Percentiles rank a stretch among this genome's conserved stretches.
phyloP scores from a whole-genome alignment of 2,888 invertebrate genomes.

The Alentia gelatinosa region DNA sequence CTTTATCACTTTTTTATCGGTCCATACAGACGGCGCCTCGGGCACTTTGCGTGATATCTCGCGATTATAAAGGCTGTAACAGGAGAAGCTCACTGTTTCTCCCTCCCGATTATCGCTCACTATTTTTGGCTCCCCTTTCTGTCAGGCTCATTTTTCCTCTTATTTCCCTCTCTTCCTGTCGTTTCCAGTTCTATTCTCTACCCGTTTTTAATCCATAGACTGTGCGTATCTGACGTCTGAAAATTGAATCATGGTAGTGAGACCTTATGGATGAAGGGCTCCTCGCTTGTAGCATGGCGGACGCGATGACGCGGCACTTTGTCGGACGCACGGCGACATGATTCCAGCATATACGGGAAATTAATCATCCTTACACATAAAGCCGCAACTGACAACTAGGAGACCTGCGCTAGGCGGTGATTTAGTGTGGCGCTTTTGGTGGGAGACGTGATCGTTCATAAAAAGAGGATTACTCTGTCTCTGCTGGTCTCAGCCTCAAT shows the following conservation, averaged over 20 bases:
- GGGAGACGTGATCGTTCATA: conserved; percentile 10
- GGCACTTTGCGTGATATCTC: not conserved
- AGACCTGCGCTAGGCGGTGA: not conserved
- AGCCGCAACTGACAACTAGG: not conserved
- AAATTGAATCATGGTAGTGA: conserved; percentile 10
- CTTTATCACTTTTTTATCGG: not conserved
- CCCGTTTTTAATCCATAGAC: not conserved
- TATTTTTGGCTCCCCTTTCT: not conserved
- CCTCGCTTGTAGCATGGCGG: not conserved
- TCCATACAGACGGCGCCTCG: not conserved
- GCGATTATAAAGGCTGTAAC: not conserved
- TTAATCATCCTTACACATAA: conserved; percentile 16
- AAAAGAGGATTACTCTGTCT: conserved; percentile 12
- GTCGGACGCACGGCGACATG: not conserved
- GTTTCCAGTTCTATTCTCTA: not conserved
- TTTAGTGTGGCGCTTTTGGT: not conserved
- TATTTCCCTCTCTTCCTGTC: not conserved
- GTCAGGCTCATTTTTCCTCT: not conserved
- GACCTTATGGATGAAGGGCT: not conserved
- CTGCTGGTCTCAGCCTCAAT: not conserved
- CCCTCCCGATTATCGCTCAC: not conserved
- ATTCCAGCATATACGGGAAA: conserved; percentile 22
- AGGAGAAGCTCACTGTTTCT: not conserved
- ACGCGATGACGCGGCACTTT: not conserved
- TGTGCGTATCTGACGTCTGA: not conserved